Base-by-base conservation (phyloP, 1,140 invertebrate genomes). In the Zaprionus camerounensis region DNA sequence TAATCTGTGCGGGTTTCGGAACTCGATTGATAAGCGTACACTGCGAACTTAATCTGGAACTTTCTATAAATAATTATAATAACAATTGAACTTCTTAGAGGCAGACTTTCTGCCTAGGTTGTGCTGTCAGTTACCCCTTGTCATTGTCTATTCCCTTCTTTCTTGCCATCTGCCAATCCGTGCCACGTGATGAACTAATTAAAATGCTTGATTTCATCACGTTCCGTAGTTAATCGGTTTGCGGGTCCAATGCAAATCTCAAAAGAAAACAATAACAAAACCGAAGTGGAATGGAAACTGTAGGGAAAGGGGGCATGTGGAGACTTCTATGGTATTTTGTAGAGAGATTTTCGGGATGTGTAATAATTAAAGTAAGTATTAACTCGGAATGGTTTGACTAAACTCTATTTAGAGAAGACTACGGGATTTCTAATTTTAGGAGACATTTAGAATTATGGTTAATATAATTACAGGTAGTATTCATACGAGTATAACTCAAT, bases 191-290 rank as follows among this genome's bases (percentile, higher is more conserved):
- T 62, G 26, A 69, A 57, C 44, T 44, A 36, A 69, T 46, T 74
- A 61, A 74, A 74, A 56, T 44, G 56, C 26, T 46, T 49, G 71
- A 74, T 57, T 69, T 74, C 58, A 69, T 63, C 71, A 74, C 65
- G 71, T 55, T 74, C 69, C 20, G 20, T n/a, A 55, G 53, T 72
- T 36, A 13, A 36, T 41, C 11, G 34, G 15, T 31, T 38, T 2
- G 28, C 28, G 34, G 31, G 31, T 34, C 31, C 51, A 34, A 49
- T 57, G 70, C 63, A 59, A 63, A 74, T 63, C 66, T 57, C 58
- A 69, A 69, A 56, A 46, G 26, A 41, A 56, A 44, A 31, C 9
- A 9, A 28, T 26, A 44, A 36, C 2, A 53, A n/a, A 55, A 20
- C 3, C 9, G 11, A 57, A 57, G 57, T 44, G 46, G 55, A 17